phyloP scores from a whole-genome alignment of 1,140 invertebrate genomes.

The Zaprionus davidi region DNA sequence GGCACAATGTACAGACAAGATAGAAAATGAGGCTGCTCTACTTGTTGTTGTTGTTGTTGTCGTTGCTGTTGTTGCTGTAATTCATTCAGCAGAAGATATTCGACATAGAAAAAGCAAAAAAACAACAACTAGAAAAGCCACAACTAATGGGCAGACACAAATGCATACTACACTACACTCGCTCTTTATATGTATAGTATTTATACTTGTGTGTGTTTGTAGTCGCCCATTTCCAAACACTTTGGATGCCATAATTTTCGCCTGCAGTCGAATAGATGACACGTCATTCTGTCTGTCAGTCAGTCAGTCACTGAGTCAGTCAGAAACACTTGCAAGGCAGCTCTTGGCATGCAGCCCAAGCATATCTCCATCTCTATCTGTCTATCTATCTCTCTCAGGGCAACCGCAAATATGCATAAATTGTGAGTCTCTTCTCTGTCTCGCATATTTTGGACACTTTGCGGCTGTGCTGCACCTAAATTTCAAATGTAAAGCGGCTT shows the following conservation, averaged over 20 bases:
- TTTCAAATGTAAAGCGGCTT: conserved; percentile 40
- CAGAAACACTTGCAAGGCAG: conserved; percentile 11
- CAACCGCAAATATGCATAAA: conserved; percentile 44
- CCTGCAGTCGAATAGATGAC: conserved; percentile 69
- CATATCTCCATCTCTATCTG: not conserved
- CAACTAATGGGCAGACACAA: conserved; percentile 63
- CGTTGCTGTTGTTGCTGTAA: not conserved
- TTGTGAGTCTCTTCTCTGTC: conserved; percentile 18
- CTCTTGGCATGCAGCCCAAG: conserved; percentile 7
- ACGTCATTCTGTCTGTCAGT: conserved; percentile 51
- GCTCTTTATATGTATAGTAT: not conserved
- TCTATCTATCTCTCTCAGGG: not conserved
- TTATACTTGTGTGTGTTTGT: not conserved
- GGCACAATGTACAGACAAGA: conserved; percentile 5
- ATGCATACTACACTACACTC: conserved; percentile 10
- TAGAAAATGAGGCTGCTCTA: conserved; percentile 27
- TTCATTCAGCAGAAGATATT: conserved; percentile 61
- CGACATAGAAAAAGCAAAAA: conserved; percentile 57
- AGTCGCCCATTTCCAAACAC: conserved; percentile 1
- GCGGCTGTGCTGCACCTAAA: conserved; percentile 25
- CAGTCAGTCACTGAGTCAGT: conserved; percentile 9
- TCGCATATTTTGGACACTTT: conserved; percentile 40
- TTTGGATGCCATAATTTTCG: conserved; percentile 44
- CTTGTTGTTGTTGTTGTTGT: conserved; percentile 16
- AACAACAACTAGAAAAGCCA: conserved; percentile 46